Base-by-base conservation (phyloP, 2,888 invertebrate genomes). In the Drosophila rubida region DNA sequence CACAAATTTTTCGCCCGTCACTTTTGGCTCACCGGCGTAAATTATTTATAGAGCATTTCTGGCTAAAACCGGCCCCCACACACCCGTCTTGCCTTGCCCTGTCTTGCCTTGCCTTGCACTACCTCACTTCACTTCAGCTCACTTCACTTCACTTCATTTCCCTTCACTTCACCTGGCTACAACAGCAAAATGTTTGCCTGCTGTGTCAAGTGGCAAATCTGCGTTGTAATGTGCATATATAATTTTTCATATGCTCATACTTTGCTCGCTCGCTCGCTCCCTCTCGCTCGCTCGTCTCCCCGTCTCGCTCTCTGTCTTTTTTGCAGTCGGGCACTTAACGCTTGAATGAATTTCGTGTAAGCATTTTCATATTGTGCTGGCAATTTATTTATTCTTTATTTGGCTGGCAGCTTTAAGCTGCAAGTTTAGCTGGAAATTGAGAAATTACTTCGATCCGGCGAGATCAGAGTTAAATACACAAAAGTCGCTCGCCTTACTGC, bases 141-240 rank as follows among this genome's bases (percentile, higher is more conserved):
- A 7, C 45, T 51, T 30, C 42, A 30, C 30, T 19, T 32, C 25
- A 22, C 6, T 13, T 39, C 14, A 9, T 11, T 42, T 37, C 58
- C 23, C 27, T 22, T 19, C 25, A 16, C 25, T 39, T 19, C 50
- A 41, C 32, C 35, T n/a, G 27, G 44, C 25, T 23, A 25, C 48
- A 53, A 16, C 45, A 53, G 13, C 45, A 58, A 71, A 71, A 64
- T 60, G 37, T 45, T 55, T 55, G 59, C 37, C 59, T 53, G 83
- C 64, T 80, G 78, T 84, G 71, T 82, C 68, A 75, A 81, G 80
- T 81, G 88, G 69, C 65, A 82, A 81, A 88, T 88, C 88, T 82
- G 88, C 88, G 80, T 69, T 75, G 88, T 88, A 81, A 81, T 86
- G 80, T 86, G 88, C 86, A 88, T 81, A 87, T 71, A 88, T 79